Evolutionary conservation across 2,113 vertebrate species (phyloP).

Genomic region (Scomber colias): DNA sequence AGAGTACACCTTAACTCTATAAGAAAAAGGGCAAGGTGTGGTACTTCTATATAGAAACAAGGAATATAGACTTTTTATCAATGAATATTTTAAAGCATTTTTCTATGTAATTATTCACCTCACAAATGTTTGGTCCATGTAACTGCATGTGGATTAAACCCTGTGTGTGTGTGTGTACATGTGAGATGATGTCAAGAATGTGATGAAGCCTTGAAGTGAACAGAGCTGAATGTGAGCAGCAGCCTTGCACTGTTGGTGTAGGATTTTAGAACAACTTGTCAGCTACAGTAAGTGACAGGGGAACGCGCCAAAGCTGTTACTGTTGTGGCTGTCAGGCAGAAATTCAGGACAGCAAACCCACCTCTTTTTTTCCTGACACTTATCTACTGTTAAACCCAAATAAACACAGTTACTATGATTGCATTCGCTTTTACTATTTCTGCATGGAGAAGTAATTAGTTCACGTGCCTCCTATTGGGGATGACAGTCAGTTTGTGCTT

Average conservation of each 20-base stretch:
- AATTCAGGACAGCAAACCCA: slow-evolving; percentile 45
- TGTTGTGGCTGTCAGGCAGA: slow-evolving; percentile 67
- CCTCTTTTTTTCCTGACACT: slow-evolving; percentile 46
- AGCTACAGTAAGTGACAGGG: slow-evolving; percentile 65
- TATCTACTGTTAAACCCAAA: slow-evolving; percentile 64
- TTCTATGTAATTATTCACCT: background rate
- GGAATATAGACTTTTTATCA: background rate
- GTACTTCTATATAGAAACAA: background rate
- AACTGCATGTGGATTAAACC: slow-evolving; percentile 10
- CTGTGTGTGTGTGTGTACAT: background rate
- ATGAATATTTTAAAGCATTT: background rate
- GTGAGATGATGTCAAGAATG: slow-evolving; percentile 22
- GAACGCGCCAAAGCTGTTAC: slow-evolving; percentile 71
- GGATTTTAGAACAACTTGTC: slow-evolving; percentile 65
- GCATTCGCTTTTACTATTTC: slow-evolving; percentile 25
- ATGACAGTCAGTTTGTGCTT: slow-evolving; percentile 9
- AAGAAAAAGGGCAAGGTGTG: background rate
- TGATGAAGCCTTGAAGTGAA: slow-evolving; percentile 35
- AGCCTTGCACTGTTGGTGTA: slow-evolving; percentile 47
- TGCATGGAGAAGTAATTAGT: slow-evolving; percentile 44
- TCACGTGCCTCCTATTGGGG: slow-evolving; percentile 9
- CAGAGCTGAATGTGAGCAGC: slow-evolving; percentile 42
- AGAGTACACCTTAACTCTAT: no score
- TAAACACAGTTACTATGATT: slow-evolving; percentile 34
- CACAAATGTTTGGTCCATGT: background rate